A percentile compares a stretch with the other conserved stretches of the same genome.
These are phyloP conservation scores for Stenoptilia bipunctidactyla DNA, from an alignment of 2,888 invertebrate genomes.

Conservation along the genomic window DNA sequence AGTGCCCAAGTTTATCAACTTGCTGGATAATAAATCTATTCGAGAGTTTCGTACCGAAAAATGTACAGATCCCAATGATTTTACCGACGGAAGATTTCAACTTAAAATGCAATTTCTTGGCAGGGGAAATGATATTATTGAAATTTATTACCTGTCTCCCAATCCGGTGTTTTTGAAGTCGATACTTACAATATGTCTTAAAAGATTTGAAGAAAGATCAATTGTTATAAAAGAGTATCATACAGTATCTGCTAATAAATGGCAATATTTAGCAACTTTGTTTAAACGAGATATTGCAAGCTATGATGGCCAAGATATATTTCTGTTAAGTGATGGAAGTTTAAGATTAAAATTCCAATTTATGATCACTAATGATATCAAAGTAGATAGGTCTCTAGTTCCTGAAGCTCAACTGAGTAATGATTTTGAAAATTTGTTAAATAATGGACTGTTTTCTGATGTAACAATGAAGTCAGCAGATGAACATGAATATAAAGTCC, in stretches of 20 bases:
- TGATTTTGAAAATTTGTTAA: conserved; percentile 50
- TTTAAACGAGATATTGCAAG: conserved; percentile 48
- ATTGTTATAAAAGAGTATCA: conserved; percentile 54
- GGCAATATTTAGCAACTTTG: conserved; percentile 55
- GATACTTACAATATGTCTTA: conserved; percentile 46
- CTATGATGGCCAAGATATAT: conserved; percentile 41
- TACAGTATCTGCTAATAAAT: conserved; percentile 52
- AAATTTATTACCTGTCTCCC: conserved; percentile 51
- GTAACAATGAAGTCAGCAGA: conserved; percentile 52
- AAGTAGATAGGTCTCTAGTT: conserved; percentile 32
- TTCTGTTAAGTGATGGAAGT: conserved; percentile 47
- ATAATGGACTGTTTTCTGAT: conserved; percentile 50
- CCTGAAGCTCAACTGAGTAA: conserved; percentile 45
- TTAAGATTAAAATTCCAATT: conserved; percentile 53
- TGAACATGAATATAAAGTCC: conserved; percentile 45
- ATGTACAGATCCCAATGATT: conserved; percentile 27
- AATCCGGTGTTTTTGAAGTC: conserved; percentile 49
- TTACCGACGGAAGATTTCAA: conserved; percentile 37
- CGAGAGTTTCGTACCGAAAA: conserved; percentile 49
- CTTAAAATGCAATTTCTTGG: conserved; percentile 57
- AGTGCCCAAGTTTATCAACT: conserved; percentile 40
- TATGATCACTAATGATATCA: conserved; percentile 51
- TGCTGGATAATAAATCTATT: conserved; percentile 41
- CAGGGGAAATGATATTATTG: conserved; percentile 49
- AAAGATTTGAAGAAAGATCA: conserved; percentile 53